These are phyloP conservation scores for Danio aesculapii DNA, from an alignment of 2,797 vertebrate species.

Conservation along the genomic window DNA sequence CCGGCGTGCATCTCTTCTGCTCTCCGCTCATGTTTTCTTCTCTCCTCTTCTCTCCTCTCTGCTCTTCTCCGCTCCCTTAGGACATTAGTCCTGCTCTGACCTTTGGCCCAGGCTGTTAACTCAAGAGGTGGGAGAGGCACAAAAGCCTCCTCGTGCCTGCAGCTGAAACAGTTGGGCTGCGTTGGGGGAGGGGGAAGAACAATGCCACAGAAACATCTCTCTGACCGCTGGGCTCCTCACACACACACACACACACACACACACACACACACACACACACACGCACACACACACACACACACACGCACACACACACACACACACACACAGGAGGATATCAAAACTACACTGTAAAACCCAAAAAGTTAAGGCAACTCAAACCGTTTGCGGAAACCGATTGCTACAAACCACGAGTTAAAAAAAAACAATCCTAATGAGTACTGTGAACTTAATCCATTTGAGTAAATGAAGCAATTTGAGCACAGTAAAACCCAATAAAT, in stretches of 20 bases:
- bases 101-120: conserved; percentile 71
- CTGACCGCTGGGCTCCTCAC: conserved; percentile 22
- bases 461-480: too few species aligned
- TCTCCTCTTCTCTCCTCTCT: conserved; percentile 4
- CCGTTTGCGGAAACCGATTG: too few species aligned
- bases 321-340: conserved; percentile 14
- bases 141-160: conserved; percentile 62
- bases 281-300: conserved; percentile 28
- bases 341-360: too few species aligned
- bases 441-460: too few species aligned
- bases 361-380: too few species aligned
- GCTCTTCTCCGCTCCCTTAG: conserved; percentile 46
- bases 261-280: neutral
- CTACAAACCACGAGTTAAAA: too few species aligned
- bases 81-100: conserved; percentile 64
- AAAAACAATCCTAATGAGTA: too few species aligned
- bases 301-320: conserved; percentile 5
- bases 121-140: conserved; percentile 66
- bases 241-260: conserved; percentile 22
- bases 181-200: conserved; percentile 52
- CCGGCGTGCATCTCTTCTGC: neutral
- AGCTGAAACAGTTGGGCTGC: conserved; percentile 64
- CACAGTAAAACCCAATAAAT: too few species aligned
- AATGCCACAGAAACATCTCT: conserved; percentile 53
- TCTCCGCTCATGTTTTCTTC: conserved; percentile 21